Evolutionary conservation across 2,888 invertebrate species (phyloP).

Genomic region (Thyatira batis): DNA sequence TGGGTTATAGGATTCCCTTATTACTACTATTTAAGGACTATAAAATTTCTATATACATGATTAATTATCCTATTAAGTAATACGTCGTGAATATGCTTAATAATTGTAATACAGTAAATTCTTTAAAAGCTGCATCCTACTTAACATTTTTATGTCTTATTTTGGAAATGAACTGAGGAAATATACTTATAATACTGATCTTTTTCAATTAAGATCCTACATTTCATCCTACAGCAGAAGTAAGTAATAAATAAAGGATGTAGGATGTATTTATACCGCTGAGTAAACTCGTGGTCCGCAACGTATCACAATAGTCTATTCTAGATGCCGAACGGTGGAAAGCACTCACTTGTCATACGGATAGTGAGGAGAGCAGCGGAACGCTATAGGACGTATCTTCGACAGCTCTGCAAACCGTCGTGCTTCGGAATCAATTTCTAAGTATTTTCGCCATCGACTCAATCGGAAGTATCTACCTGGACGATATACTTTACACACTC

Average conservation of each 20-base stretch:
- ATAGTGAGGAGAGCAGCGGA: slow-evolving; percentile 29
- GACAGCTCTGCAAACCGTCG: slow-evolving; percentile 66
- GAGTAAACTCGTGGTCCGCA: background rate
- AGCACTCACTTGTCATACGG: slow-evolving; percentile 50
- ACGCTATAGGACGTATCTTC: slow-evolving; percentile 54
- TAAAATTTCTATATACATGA: too few species aligned
- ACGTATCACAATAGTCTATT: slow-evolving; percentile 25
- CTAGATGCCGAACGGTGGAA: slow-evolving; percentile 26
- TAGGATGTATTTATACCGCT: background rate
- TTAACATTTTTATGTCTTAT: too few species aligned
- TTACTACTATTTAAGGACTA: too few species aligned
- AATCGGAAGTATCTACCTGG: slow-evolving; percentile 25
- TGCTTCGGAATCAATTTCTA: slow-evolving; percentile 49
- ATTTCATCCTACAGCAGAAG: background rate
- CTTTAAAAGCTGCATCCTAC: too few species aligned
- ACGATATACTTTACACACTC: slow-evolving; percentile 34
- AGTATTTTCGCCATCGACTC: slow-evolving; percentile 51
- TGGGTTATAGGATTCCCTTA: too few species aligned
- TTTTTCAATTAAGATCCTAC: too few species aligned
- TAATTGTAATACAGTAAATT: too few species aligned
- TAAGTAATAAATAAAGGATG: background rate
- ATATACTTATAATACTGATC: too few species aligned
- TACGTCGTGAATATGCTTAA: too few species aligned
- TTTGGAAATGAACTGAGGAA: too few species aligned
- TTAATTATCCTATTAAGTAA: too few species aligned